Evolutionary conservation across 2,113 vertebrate species (phyloP), one percentile per base, ranked within the genome.

Genomic region (Dasyprocta punctata): DNA sequence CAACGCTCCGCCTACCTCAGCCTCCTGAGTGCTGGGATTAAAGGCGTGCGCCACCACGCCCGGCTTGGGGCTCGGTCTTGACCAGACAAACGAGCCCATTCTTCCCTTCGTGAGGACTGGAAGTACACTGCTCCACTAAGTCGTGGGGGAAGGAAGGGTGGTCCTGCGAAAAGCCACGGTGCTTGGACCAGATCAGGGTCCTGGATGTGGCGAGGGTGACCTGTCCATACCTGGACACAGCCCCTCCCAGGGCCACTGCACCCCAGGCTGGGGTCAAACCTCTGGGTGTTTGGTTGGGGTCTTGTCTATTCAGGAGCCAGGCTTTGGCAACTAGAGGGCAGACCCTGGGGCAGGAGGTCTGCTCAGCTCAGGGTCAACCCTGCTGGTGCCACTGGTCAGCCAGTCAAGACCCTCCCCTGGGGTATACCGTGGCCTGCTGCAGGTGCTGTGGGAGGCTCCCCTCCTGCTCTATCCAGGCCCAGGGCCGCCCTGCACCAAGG

Each of bases 111-210:
- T 3, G 26, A 81, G 61, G 58, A 54, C 41, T 14, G 1, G 20
- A 47, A n/a, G 41, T 38, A 9, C 33, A 14, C 6, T 54, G 22
- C 28, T 69, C 17, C 63, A 56, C 22, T 9, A 71, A 28, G 8
- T n/a, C n/a, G 12, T 30, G 38, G 12, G 44, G 19, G 36, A 49
- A 78, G 19, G 36, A 49, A 78, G 20, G 38, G 4, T 28, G 1
- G 3, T 20, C 28, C 60, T 26, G 14, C 0, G 22, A 12, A 0
- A 10, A 28, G 49, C 20, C 38, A 28, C 0, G 17, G 73, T 3
- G 28, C 65, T 49, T 41, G 69, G 69, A 11, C 69, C 38, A 20
- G 33, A 63, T 2, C 78, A 75, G 44, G 20, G 56, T n/a, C 52
- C 28, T 41, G 1, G 2, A 75, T 44, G 41, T 28, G 41, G 54